phyloP scores from a whole-genome alignment of 2,113 vertebrate genomes.

The Madoqua kirkii region DNA sequence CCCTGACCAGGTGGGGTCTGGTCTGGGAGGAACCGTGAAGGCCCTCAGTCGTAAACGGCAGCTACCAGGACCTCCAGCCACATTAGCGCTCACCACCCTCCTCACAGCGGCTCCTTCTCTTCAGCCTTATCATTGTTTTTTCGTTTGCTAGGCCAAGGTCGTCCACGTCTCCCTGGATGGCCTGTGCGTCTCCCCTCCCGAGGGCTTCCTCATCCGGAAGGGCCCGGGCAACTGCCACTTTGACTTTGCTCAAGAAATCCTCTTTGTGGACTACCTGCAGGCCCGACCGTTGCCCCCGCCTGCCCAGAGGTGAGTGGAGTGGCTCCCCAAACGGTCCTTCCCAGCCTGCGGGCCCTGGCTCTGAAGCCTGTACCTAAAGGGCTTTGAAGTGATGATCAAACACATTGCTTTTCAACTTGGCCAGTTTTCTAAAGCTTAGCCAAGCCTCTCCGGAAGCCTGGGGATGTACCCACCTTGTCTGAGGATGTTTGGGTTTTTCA shows the following conservation, averaged over 20 bases:
- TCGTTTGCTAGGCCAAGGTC: conserved; percentile 84
- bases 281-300: conserved; percentile 30
- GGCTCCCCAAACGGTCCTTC: fast-evolving
- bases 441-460: not conserved
- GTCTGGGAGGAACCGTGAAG: not conserved
- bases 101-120: fast-evolving
- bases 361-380: not conserved
- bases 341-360: fast-evolving
- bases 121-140: not conserved
- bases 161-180: conserved; percentile 89
- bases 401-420: not conserved
- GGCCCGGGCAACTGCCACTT: conserved; percentile 97
- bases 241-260: conserved; percentile 97
- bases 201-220: conserved; percentile 94
- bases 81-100: fast-evolving
- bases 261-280: conserved; percentile 90
- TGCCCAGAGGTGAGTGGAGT: conserved; percentile 67
- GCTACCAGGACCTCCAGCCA: not conserved
- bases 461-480: not conserved
- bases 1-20: not conserved
- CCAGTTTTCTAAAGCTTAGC: conserved; percentile 31
- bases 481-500: not conserved
- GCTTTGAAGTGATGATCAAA: conserved; percentile 37
- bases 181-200: conserved; percentile 85
- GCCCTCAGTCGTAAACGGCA: not conserved